A percentile compares a stretch with the other conserved stretches of the same genome.
Conservation (phyloP, 2,113 vertebrate species). For the Gnathonemus echidnorhynchus region DNA sequence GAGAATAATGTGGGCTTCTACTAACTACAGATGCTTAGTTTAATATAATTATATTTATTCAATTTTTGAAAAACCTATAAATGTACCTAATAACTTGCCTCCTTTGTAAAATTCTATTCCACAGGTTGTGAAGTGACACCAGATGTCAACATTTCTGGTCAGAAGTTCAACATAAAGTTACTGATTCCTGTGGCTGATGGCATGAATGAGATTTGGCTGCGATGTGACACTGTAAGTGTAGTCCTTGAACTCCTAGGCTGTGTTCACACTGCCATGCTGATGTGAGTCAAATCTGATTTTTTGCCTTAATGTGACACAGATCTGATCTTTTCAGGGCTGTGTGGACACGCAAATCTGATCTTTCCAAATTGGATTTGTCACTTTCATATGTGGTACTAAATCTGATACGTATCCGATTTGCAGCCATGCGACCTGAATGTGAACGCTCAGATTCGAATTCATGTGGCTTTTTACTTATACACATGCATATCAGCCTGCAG, state of each 20-base stretch:
- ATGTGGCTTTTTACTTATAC: too few relatives aligned
- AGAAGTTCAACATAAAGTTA: slow-evolving; percentile 98
- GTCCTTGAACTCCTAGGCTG: not conserved
- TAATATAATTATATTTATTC: not conserved
- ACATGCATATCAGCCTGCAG: too few relatives aligned
- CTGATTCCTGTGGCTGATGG: slow-evolving; percentile 94
- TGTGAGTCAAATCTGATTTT: too few relatives aligned
- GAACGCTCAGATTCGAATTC: too few relatives aligned
- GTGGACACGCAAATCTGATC: too few relatives aligned
- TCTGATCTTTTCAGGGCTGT: too few relatives aligned
- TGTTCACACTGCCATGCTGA: too few relatives aligned
- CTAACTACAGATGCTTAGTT: not conserved
- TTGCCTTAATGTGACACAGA: too few relatives aligned
- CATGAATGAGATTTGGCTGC: slow-evolving; percentile 99
- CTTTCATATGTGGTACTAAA: too few relatives aligned
- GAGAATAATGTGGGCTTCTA: not conserved
- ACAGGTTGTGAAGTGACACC: slow-evolving; percentile 96
- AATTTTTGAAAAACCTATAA: not conserved
- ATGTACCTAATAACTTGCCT: not conserved
- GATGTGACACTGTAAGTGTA: slow-evolving; percentile 83
- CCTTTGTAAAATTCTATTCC: slow-evolving; percentile 18
- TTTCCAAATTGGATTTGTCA: too few relatives aligned
- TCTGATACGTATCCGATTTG: too few relatives aligned
- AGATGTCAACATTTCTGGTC: slow-evolving; percentile 97
- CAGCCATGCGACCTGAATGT: too few relatives aligned